Conservation (phyloP, 2,797 vertebrate species). For the Myotis myotis region DNA sequence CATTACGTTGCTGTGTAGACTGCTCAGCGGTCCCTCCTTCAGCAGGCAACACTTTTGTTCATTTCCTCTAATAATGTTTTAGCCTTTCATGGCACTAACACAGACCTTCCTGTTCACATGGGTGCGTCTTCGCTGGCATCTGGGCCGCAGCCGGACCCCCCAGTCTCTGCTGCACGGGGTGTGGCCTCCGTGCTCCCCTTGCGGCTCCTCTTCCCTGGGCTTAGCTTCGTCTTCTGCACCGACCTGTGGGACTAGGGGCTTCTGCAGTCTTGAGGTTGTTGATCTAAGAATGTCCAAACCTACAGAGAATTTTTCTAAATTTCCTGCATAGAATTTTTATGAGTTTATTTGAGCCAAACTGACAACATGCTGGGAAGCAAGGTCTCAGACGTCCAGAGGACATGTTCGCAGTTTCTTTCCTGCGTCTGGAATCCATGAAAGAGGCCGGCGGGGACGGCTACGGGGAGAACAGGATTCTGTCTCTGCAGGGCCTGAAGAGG, state of each 20-base stretch:
- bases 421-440: accelerated
- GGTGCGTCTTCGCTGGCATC: accelerated
- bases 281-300: not conserved
- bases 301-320: not conserved
- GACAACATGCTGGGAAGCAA: not conserved
- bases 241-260: not conserved
- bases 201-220: not conserved
- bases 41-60: not conserved
- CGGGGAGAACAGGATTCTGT: not conserved
- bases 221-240: not conserved
- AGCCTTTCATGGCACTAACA: not conserved
- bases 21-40: not conserved
- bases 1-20: accelerated
- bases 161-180: not conserved
- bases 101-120: accelerated
- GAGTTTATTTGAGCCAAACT: not conserved
- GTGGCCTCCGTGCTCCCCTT: not conserved
- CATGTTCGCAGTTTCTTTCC: not conserved
- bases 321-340: not conserved
- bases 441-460: too few species aligned
- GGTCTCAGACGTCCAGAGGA: not conserved
- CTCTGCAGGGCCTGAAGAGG: not conserved
- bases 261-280: not conserved
- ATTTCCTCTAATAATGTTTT: not conserved
- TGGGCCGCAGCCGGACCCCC: not conserved